Percentiles rank a stretch among this genome's conserved stretches.
Evolutionary conservation across 1,140 invertebrate species (phyloP).

Genomic region (Hetaerina americana): DNA sequence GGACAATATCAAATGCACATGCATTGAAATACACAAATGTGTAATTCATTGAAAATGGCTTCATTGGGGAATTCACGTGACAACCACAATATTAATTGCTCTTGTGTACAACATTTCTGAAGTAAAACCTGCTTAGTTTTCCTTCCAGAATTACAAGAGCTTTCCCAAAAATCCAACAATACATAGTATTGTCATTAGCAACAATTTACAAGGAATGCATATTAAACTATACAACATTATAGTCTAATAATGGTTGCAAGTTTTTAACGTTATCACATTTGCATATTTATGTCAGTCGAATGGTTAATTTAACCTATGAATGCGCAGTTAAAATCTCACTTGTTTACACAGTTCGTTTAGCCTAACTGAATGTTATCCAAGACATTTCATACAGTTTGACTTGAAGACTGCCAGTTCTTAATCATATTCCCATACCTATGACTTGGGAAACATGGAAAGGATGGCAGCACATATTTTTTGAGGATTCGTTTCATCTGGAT

Average conservation of each 20-base stretch:
- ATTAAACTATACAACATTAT: not conserved
- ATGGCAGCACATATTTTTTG: slow-evolving; percentile 81
- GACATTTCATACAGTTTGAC: not conserved
- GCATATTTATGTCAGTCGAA: not conserved
- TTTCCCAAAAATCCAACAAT: not conserved
- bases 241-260: not conserved
- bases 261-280: not conserved
- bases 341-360: not conserved
- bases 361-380: not conserved
- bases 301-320: not conserved
- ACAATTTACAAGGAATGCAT: not conserved
- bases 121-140: not conserved
- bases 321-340: not conserved
- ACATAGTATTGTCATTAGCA: not conserved
- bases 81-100: not conserved
- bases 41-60: not conserved
- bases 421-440: slow-evolving; percentile 15
- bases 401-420: not conserved
- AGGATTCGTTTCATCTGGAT: slow-evolving; percentile 76
- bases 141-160: not conserved
- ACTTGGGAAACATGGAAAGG: slow-evolving; percentile 53
- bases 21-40: too few relatives aligned
- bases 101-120: not conserved
- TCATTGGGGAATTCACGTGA: not conserved
- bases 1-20: too few relatives aligned